phyloP scores from a whole-genome alignment of 2,888 invertebrate species.

The Diarsia brunnea region DNA sequence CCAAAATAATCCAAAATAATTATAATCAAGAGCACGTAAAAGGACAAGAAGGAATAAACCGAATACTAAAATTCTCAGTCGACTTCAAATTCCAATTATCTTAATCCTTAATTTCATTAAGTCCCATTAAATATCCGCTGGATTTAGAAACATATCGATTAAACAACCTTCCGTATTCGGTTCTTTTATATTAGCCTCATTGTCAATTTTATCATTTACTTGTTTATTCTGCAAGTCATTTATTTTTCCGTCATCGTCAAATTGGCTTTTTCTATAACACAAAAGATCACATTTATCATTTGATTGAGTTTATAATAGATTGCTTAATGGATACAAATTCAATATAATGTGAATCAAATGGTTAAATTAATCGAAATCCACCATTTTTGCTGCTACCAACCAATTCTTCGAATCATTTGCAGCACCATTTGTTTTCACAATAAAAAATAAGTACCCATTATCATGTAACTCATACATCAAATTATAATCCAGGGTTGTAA shows the following conservation, averaged over 20 bases:
- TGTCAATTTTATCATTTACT: constrained; percentile 38
- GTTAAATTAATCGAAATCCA: constrained; percentile 28
- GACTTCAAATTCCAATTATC: constrained; percentile 48
- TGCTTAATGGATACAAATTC: constrained; percentile 34
- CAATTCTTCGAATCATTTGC: constrained; percentile 10
- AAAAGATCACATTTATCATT: constrained; percentile 44
- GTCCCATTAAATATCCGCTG: constrained; percentile 28
- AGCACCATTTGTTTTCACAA: neutral
- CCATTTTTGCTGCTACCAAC: neutral
- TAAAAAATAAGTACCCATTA: constrained; percentile 14
- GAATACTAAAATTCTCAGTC: constrained; percentile 11
- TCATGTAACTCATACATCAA: constrained; percentile 43
- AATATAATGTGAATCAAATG: constrained; percentile 38
- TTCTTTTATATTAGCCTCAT: constrained; percentile 6
- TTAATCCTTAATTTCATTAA: constrained; percentile 46
- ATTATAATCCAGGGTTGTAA: constrained; percentile 38
- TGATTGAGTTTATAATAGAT: constrained; percentile 35
- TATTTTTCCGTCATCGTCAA: constrained; percentile 36
- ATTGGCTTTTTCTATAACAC: constrained; percentile 38
- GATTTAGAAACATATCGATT: constrained; percentile 43
- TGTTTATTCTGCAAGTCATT: constrained; percentile 48
- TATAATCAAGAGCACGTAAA: constrained; percentile 31
- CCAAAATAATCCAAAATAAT: constrained; percentile 44
- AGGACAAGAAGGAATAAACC: constrained; percentile 28
- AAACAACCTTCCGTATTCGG: constrained; percentile 50